Percentiles rank a stretch among this genome's conserved stretches.
Conservation (phyloP, 2,113 vertebrate species). For the Rhinolophus sinicus region DNA sequence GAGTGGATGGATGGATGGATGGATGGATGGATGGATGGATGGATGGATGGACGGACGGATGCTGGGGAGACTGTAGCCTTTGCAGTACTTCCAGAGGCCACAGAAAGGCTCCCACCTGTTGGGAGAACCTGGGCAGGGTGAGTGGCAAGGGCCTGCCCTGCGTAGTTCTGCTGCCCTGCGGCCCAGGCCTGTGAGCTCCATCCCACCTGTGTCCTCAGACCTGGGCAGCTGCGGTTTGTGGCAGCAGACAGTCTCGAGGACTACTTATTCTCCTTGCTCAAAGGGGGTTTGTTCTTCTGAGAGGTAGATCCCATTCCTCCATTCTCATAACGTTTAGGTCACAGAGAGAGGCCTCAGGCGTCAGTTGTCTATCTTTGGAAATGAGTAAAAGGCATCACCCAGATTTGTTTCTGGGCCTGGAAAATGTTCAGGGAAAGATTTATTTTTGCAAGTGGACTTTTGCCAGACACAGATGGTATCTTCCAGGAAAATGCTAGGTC, state of each 20-base stretch:
- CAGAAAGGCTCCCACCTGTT: neutral
- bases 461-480: constrained; percentile 79
- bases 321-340: constrained; percentile 17
- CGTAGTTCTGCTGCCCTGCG: fast-evolving
- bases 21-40: neutral
- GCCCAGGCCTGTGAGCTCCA: neutral
- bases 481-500: constrained; percentile 80
- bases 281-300: neutral
- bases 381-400: constrained; percentile 46
- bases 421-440: constrained; percentile 75
- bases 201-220: neutral
- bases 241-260: fast-evolving
- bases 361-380: constrained; percentile 66
- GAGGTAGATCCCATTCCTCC: neutral
- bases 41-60: neutral
- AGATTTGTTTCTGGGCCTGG: constrained; percentile 71
- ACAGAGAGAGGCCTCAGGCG: constrained; percentile 51
- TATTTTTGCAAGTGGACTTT: constrained; percentile 81
- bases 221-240: fast-evolving
- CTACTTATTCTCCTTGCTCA: neutral
- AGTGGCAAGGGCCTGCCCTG: fast-evolving
- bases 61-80: neutral
- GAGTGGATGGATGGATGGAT: neutral
- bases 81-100: neutral
- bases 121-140: too few species aligned